Percentiles rank a stretch among this genome's conserved stretches.
phyloP scores from a whole-genome alignment of 2,888 invertebrate genomes.

The Meloe dianella region DNA sequence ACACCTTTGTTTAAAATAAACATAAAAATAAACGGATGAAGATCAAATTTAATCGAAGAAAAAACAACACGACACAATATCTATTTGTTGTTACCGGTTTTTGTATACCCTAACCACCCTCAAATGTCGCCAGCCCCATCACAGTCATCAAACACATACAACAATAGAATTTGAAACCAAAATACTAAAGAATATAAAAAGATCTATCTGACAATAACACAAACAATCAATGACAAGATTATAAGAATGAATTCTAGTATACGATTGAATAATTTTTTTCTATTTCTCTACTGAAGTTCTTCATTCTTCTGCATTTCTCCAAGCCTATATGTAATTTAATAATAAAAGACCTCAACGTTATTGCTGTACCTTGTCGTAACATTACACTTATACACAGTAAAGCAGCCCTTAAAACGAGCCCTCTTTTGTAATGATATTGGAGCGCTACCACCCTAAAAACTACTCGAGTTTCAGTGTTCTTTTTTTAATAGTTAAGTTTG shows the following conservation, averaged over 20 bases:
- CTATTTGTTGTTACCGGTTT: background rate
- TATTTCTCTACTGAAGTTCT: background rate
- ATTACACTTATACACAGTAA: slow-evolving; percentile 52
- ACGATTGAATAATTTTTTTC: slow-evolving; percentile 32
- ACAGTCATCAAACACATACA: background rate
- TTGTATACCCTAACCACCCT: background rate
- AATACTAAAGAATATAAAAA: slow-evolving; percentile 20
- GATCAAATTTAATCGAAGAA: slow-evolving; percentile 36
- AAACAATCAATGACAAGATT: background rate
- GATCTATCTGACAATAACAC: background rate
- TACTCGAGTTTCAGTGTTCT: slow-evolving; percentile 51
- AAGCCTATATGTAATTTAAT: slow-evolving; percentile 48
- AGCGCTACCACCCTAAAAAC: slow-evolving; percentile 47
- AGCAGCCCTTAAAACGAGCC: slow-evolving; percentile 58
- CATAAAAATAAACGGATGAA: slow-evolving; percentile 45
- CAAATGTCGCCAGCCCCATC: background rate
- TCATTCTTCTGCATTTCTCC: background rate
- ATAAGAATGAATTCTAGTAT: background rate
- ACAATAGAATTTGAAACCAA: slow-evolving; percentile 18
- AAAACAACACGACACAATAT: background rate
- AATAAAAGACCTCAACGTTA: slow-evolving; percentile 44
- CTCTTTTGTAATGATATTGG: slow-evolving; percentile 44
- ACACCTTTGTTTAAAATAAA: slow-evolving; percentile 55
- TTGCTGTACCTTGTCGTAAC: slow-evolving; percentile 46
- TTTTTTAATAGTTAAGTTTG: slow-evolving; percentile 50